phyloP scores from a whole-genome alignment of 1,140 invertebrate species.

The Drosophila suzukii region DNA sequence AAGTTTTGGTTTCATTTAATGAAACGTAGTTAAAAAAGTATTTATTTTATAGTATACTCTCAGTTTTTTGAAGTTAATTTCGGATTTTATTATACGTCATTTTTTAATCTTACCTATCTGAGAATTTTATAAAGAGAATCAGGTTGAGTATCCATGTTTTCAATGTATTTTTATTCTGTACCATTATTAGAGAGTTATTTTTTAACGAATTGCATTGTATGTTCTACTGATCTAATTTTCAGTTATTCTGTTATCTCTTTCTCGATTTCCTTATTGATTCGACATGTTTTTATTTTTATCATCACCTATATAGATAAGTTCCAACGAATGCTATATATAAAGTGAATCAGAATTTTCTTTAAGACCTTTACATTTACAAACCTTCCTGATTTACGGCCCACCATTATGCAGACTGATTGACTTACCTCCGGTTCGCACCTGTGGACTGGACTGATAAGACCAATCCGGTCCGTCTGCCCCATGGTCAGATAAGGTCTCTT shows the following conservation, averaged over 20 bases:
- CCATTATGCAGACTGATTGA: not conserved
- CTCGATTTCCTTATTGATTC: not conserved
- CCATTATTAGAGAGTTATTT: no score
- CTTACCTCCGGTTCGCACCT: constrained; percentile 13
- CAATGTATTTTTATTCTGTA: no score
- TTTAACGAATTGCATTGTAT: no score
- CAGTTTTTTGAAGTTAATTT: no score
- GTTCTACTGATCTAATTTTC: not conserved
- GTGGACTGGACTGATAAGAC: constrained; percentile 19
- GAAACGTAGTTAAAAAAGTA: no score
- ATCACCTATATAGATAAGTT: not conserved
- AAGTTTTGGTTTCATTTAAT: no score
- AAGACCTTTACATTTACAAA: constrained; percentile 15
- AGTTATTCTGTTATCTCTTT: not conserved
- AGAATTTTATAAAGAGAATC: no score
- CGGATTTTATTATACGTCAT: no score
- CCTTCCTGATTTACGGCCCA: constrained; percentile 19
- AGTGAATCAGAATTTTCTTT: not conserved
- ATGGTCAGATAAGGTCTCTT: constrained; percentile 18
- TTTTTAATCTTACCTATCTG: no score
- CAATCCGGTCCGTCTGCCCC: constrained; percentile 19
- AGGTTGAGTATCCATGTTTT: no score
- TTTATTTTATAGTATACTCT: no score
- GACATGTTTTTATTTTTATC: not conserved
- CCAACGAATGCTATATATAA: not conserved